Evolutionary conservation across 2,888 invertebrate species (phyloP), one percentile per base, ranked within the genome.

Genomic region (Pterostichus madidus): DNA sequence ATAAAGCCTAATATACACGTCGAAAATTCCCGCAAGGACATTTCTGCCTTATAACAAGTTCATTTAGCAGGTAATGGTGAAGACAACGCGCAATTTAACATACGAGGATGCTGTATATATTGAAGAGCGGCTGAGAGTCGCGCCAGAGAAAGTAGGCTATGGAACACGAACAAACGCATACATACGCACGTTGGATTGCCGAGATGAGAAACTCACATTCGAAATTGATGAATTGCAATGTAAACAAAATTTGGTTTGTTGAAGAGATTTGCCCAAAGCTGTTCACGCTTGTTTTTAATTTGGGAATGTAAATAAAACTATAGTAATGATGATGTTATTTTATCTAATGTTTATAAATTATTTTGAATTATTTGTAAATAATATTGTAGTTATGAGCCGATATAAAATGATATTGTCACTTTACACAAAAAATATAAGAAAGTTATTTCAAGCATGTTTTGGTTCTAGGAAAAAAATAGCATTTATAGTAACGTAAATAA

Each of bases 71-170:
- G 39, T 39, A 7, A 13, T n/a, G 52, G 52, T n/a, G 52, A 56
- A 56, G 17, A 17, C 49, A 49, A 49, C 49, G 49, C 4, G 39
- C 32, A 64, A 71, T 39, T 71, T 71, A 44, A 71, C 68, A 44
- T 15, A 39, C 44, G 52, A 5, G 5, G n/a, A 13, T 52, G 13
- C 5, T 52, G 52, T 2, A 52, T 8, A 64, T 24, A 64, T 31
- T 64, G 64, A 31, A 24, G 64, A n/a, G n/a, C 13, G 64, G 4
- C 31, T 35, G 64, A 35, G 64, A 64, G 64, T 10, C n/a, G 64
- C 52, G 15, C 11, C 53, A 56, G 76, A 76, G 76, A 76, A 76
- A 76, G 76, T 76, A 76, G 76, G 76, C 76, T 76, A 76, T 17
- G 76, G 24, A 15, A 39, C 53, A 56, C 35, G 46, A 53, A 76